These are phyloP conservation scores for Pelagia noctiluca DNA, from an alignment of 30 jellyfish, hydroid and myxozoan species.

Conservation along the genomic window DNA sequence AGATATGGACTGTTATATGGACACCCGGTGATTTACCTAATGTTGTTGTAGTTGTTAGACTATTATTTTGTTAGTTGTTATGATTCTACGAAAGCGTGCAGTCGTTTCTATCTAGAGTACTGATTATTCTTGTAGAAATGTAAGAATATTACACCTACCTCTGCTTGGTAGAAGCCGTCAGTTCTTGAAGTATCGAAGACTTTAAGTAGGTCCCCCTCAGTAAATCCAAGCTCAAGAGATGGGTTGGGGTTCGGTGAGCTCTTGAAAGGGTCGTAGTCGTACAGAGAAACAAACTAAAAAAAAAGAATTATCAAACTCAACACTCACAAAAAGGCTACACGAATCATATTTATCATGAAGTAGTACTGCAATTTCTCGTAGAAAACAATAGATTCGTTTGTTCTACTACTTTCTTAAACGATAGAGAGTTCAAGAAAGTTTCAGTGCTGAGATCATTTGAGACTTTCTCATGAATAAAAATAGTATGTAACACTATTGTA, in stretches of 20 bases:
- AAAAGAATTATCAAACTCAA: not conserved
- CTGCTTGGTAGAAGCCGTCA: slow-evolving; percentile 96
- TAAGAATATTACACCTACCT: slow-evolving; percentile 50
- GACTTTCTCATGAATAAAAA: not conserved
- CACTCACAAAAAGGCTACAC: not conserved
- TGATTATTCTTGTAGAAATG: not conserved
- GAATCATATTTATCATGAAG: not conserved
- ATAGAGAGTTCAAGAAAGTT: not conserved
- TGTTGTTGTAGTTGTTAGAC: no score
- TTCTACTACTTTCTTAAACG: not conserved
- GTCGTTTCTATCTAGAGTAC: no score
- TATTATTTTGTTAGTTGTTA: no score
- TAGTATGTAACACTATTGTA: no score
- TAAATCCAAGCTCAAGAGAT: slow-evolving; percentile 82
- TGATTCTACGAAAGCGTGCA: no score
- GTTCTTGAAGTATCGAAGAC: slow-evolving; percentile 86
- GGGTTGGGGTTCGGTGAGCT: slow-evolving; percentile 99
- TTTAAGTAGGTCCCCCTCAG: slow-evolving; percentile 90
- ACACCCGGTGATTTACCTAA: no score
- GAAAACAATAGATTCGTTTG: not conserved
- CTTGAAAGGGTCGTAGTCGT: slow-evolving; percentile 95
- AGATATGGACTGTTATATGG: no score
- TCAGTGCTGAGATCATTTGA: not conserved
- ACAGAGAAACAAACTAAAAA: slow-evolving; percentile 89
- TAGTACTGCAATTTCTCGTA: not conserved